These are phyloP conservation scores for Rafetus swinhoei DNA, from an alignment of 2,113 vertebrate species.

Conservation along the genomic window DNA sequence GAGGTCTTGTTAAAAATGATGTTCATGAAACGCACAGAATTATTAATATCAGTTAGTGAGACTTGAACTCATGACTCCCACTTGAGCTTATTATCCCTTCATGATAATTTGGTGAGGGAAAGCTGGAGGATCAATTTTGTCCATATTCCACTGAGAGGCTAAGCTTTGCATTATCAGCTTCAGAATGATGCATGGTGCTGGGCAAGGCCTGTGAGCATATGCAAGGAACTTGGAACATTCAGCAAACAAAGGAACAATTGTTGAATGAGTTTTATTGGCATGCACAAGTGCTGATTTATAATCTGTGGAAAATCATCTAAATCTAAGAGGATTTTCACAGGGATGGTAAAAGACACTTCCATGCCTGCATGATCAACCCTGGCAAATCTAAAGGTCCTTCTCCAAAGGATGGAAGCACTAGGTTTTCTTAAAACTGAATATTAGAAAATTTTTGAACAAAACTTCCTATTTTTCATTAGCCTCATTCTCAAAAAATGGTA, in stretches of 20 bases:
- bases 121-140: not conserved
- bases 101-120: not conserved
- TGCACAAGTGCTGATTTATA: not conserved
- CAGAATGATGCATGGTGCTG: not conserved
- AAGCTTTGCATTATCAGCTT: not conserved
- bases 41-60: not conserved
- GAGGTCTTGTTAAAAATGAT: not conserved
- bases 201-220: not conserved
- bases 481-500: not conserved
- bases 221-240: not conserved
- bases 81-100: not conserved
- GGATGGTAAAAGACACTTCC: not conserved
- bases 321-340: not conserved
- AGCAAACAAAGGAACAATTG: not conserved
- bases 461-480: not conserved
- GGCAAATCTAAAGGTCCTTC: not conserved
- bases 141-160: not conserved
- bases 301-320: not conserved
- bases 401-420: not conserved
- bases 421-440: conserved; percentile 2
- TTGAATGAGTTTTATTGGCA: not conserved
- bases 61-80: not conserved
- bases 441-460: not conserved
- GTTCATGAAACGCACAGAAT: not conserved
- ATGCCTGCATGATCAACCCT: not conserved